phyloP scores from a whole-genome alignment of 2,113 vertebrate species.

The Periophthalmus modestus region DNA sequence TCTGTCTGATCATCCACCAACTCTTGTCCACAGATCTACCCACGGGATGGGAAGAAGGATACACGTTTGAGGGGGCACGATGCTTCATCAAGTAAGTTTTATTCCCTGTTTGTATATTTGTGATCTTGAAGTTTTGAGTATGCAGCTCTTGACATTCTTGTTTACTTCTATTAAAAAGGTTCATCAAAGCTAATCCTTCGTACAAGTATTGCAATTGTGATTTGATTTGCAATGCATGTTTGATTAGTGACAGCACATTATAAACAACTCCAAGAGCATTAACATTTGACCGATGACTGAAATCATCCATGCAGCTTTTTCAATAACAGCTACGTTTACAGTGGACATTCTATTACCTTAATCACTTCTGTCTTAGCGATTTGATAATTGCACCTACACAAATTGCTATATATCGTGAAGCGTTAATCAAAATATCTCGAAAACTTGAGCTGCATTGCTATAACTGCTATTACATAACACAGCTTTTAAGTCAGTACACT shows the following conservation, averaged over 20 bases:
- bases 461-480: slow-evolving; percentile 4
- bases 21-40: slow-evolving; percentile 85
- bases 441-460: slow-evolving; percentile 10
- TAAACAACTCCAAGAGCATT: no score
- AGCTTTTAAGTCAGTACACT: slow-evolving; percentile 43
- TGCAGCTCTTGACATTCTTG: background rate
- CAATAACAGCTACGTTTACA: no score
- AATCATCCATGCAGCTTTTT: no score
- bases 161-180: slow-evolving; percentile 18
- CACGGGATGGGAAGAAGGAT: slow-evolving; percentile 97
- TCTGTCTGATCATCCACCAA: slow-evolving; percentile 14
- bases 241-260: no score
- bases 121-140: background rate
- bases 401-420: no score
- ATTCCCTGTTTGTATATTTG: background rate
- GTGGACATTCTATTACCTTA: no score
- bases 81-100: slow-evolving; percentile 97
- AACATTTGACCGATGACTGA: no score
- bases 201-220: no score
- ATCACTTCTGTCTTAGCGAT: no score
- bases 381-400: no score
- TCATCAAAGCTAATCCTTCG: no score
- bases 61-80: slow-evolving; percentile 95
- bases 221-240: no score
- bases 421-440: slow-evolving; percentile 4